phyloP scores from a whole-genome alignment of 2,797 vertebrate genomes.

The Poeciliopsis paucimaculata region DNA sequence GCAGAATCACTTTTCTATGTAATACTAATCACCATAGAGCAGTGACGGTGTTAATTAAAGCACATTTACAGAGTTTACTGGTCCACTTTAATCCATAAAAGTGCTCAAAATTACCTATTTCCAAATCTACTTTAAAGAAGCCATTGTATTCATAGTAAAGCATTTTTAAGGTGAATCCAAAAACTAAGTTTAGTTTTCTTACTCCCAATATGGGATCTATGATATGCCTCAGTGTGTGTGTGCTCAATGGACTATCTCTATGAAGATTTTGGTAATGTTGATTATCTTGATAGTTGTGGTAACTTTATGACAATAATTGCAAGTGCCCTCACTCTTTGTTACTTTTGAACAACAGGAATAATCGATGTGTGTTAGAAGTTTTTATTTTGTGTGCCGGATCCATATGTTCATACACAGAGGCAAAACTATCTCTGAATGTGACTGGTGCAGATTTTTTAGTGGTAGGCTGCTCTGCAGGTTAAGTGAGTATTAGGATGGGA shows the following conservation, averaged over 20 bases:
- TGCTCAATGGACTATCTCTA: constrained; percentile 73
- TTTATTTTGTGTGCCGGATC: constrained; percentile 74
- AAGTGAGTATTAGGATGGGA: constrained; percentile 51
- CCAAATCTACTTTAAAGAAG: constrained; percentile 57
- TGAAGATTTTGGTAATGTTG: constrained; percentile 78
- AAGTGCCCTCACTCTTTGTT: constrained; percentile 82
- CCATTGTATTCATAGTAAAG: constrained; percentile 63
- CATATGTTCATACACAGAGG: constrained; percentile 71
- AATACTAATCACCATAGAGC: constrained; percentile 51
- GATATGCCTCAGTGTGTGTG: constrained; percentile 80
- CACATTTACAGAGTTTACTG: constrained; percentile 79
- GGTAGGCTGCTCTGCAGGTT: constrained; percentile 39
- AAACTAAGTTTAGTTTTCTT: constrained; percentile 52
- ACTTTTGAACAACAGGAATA: constrained; percentile 75
- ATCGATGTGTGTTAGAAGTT: constrained; percentile 70
- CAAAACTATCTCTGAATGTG: constrained; percentile 77
- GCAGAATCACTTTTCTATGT: constrained; percentile 63
- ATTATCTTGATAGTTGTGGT: constrained; percentile 80
- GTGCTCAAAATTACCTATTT: constrained; percentile 49
- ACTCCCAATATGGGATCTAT: constrained; percentile 70
- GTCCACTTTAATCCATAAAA: constrained; percentile 65
- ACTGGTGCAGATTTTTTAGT: constrained; percentile 62
- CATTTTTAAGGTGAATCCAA: constrained; percentile 52
- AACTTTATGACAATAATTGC: constrained; percentile 78
- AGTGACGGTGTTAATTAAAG: constrained; percentile 73